Evolutionary conservation across 2,888 invertebrate genomes (phyloP).

Genomic region (Philonicus albiceps): DNA sequence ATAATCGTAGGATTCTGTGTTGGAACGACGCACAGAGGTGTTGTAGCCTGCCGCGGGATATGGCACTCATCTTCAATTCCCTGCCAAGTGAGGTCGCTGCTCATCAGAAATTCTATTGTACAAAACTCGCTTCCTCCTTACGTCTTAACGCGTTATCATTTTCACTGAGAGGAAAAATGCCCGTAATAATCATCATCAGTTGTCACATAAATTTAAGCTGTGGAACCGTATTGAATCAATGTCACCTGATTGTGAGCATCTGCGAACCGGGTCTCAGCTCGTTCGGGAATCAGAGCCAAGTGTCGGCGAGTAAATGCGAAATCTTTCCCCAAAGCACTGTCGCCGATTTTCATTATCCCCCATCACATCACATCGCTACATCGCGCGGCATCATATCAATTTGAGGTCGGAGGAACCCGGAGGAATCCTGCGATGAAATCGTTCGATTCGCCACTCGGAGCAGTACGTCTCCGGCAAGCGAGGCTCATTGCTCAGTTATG

Average conservation of each 20-base stretch:
- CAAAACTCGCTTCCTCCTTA: background rate
- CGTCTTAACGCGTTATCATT: constrained; percentile 16
- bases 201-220: constrained; percentile 23
- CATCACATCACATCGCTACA: constrained; percentile 16
- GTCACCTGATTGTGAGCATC: background rate
- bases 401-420: background rate
- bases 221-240: constrained; percentile 9
- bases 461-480: background rate
- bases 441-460: background rate
- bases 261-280: background rate
- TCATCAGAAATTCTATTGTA: constrained; percentile 2
- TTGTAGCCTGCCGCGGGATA: background rate
- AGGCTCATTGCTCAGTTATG: constrained; percentile 22
- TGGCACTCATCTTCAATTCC: background rate
- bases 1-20: background rate
- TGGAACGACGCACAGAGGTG: background rate
- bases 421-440: background rate
- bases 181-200: constrained; percentile 3
- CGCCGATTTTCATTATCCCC: constrained; percentile 7
- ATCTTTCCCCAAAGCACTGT: background rate
- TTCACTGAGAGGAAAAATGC: background rate
- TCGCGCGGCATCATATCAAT: constrained; percentile 4
- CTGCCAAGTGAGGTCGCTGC: background rate
- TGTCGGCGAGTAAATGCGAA: constrained; percentile 1
- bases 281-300: background rate